phyloP scores from a whole-genome alignment of 2,797 vertebrate species.

The Chrysolophus pictus region DNA sequence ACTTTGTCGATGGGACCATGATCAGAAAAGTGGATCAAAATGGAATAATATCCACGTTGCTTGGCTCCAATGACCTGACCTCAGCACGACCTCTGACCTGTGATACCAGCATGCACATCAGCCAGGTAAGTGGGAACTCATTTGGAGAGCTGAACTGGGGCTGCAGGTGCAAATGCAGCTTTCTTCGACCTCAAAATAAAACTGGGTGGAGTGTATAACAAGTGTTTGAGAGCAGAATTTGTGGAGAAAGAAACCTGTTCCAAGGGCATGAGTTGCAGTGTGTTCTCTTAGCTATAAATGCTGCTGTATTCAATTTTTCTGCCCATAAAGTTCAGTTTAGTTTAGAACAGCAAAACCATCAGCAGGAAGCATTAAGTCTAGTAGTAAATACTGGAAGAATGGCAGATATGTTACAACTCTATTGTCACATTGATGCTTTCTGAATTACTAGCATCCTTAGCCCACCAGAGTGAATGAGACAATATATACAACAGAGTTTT shows the following conservation, averaged over 20 bases:
- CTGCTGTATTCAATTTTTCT: conserved; percentile 57
- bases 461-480: background rate
- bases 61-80: conserved; percentile 96
- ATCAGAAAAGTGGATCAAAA: conserved; percentile 97
- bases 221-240: background rate
- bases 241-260: background rate
- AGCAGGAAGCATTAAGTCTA: conserved; percentile 45
- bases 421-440: conserved; percentile 36
- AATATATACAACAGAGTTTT: background rate
- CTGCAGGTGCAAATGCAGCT: background rate
- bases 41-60: conserved; percentile 95
- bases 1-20: conserved; percentile 97
- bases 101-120: conserved; percentile 97
- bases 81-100: conserved; percentile 95
- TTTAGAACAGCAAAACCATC: conserved; percentile 51
- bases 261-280: background rate
- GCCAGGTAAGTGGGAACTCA: conserved; percentile 85
- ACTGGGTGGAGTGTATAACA: background rate
- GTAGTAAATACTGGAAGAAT: conserved; percentile 58
- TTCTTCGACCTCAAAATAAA: background rate
- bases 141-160: background rate
- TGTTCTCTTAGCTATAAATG: conserved; percentile 24
- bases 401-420: conserved; percentile 26
- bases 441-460: conserved; percentile 33
- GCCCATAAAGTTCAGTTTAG: conserved; percentile 50